Evolutionary conservation across 2,888 invertebrate species (phyloP).

Genomic region (Sinhomidia bicolor): DNA sequence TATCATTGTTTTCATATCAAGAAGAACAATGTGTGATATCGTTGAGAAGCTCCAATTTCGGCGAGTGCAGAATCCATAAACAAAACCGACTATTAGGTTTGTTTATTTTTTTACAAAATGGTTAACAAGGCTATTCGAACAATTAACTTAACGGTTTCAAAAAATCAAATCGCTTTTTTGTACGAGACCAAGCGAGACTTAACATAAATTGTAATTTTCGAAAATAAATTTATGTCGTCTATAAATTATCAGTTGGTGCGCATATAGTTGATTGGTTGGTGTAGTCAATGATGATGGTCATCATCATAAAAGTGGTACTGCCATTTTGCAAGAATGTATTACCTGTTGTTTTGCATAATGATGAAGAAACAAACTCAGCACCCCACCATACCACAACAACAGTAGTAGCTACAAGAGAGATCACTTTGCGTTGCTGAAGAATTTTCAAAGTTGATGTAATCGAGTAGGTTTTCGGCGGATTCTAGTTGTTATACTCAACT

Average conservation of each 20-base stretch:
- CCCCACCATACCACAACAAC: background rate
- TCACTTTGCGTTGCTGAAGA: background rate
- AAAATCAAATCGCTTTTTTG: background rate
- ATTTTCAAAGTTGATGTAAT: constrained; percentile 8
- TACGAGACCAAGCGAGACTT: background rate
- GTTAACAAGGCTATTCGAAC: background rate
- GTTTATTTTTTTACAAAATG: constrained; percentile 13
- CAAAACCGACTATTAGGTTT: too few species aligned
- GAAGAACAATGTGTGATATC: too few species aligned
- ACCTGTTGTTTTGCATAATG: constrained; percentile 55
- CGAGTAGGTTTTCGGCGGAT: background rate
- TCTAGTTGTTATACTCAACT: constrained; percentile 8
- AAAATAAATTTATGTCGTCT: background rate
- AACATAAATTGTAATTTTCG: background rate
- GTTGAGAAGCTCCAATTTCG: too few species aligned
- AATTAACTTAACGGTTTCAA: constrained; percentile 13
- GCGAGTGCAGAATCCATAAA: too few species aligned
- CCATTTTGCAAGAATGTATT: constrained; percentile 1
- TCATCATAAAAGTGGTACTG: background rate
- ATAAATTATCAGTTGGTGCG: background rate
- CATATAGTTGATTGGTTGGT: background rate
- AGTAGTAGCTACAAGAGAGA: too few species aligned
- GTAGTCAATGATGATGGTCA: background rate
- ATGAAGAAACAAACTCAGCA: constrained; percentile 43
- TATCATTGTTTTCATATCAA: too few species aligned